phyloP scores from a whole-genome alignment of 2,797 vertebrate species.

The Loriculus beryllinus region DNA sequence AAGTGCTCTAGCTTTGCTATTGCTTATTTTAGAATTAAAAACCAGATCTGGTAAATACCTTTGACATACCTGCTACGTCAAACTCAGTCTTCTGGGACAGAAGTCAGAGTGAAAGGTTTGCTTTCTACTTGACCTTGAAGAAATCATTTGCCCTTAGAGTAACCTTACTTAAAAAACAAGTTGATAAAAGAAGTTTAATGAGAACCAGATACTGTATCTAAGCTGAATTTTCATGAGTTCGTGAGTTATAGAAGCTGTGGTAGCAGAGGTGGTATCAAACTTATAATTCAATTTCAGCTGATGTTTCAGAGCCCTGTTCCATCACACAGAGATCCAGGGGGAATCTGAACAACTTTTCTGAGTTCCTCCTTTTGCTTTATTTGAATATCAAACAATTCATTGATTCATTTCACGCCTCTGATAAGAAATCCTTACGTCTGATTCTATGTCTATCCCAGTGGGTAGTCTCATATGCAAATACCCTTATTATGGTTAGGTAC shows the following conservation, averaged over 20 bases:
- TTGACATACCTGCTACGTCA: not conserved
- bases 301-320: not conserved
- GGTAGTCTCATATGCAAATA: not conserved
- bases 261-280: constrained; percentile 3
- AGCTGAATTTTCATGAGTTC: constrained; percentile 9
- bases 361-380: not conserved
- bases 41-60: not conserved
- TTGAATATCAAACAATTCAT: not conserved
- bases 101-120: not conserved
- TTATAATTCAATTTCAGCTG: not conserved
- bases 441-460: not conserved
- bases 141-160: constrained; percentile 1
- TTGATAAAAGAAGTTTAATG: not conserved
- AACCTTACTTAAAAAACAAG: not conserved
- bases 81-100: not conserved
- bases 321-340: not conserved
- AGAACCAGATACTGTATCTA: not conserved
- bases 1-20: not conserved
- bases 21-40: not conserved
- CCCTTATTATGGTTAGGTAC: not conserved
- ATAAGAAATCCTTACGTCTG: not conserved
- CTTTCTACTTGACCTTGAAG: constrained; percentile 5
- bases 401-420: not conserved
- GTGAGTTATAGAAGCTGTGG: constrained; percentile 16
- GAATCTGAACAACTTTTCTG: not conserved